A percentile compares a stretch with the other conserved stretches of the same genome.
These are phyloP conservation scores for Rhodeus uyekii DNA, from an alignment of 2,797 vertebrate species.

Conservation along the genomic window DNA sequence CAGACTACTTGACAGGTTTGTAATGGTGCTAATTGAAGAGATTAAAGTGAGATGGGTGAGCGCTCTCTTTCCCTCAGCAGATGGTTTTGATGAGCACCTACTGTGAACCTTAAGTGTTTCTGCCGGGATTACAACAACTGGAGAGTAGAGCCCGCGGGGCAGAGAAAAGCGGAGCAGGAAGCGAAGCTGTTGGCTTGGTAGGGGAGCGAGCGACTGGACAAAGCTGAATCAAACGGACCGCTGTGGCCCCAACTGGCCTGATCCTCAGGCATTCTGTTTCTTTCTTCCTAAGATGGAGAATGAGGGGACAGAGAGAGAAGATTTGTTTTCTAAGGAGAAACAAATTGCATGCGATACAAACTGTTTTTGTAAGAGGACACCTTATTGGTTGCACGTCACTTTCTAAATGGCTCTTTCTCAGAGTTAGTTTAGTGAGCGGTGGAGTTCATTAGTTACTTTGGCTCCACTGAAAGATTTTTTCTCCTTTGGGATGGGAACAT, in stretches of 20 bases:
- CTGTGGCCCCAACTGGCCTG: constrained; percentile 69
- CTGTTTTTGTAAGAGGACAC: constrained; percentile 14
- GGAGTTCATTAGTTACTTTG: constrained; percentile 38
- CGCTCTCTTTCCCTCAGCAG: constrained; percentile 92
- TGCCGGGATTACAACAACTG: constrained; percentile 99
- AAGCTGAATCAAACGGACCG: constrained; percentile 78
- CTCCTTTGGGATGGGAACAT: constrained; percentile 13
- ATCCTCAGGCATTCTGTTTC: constrained; percentile 74
- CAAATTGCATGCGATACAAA: constrained; percentile 23
- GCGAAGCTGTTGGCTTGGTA: constrained; percentile 49
- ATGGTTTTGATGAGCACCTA: constrained; percentile 99
- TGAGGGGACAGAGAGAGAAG: constrained; percentile 3
- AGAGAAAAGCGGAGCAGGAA: constrained; percentile 64
- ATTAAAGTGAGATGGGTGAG: constrained; percentile 85
- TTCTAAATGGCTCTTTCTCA: background rate
- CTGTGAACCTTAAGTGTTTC: constrained; percentile 99
- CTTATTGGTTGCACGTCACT: constrained; percentile 2
- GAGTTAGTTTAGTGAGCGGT: constrained; percentile 29
- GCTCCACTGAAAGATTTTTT: constrained; percentile 8
- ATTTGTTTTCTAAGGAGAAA: constrained; percentile 24
- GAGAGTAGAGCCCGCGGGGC: constrained; percentile 73
- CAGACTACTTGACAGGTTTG: constrained; percentile 93
- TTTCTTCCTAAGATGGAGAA: constrained; percentile 18
- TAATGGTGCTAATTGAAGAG: constrained; percentile 99
- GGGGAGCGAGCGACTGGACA: constrained; percentile 65